phyloP scores from a whole-genome alignment of 92 coral and sea anemone genomes.

The Epizoanthus scotinus region DNA sequence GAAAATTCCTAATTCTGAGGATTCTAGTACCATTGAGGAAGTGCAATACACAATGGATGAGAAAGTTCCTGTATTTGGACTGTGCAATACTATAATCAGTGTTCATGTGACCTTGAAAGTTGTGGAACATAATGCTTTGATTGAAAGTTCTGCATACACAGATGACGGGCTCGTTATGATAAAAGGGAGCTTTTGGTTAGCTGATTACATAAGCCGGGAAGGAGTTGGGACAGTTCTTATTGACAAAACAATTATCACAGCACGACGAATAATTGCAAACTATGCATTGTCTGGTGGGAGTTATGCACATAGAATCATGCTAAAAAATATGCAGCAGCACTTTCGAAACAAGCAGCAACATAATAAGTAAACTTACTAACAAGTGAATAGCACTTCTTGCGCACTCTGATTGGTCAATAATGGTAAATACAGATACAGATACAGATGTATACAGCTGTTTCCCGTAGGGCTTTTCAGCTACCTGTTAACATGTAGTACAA shows the following conservation, averaged over 20 bases:
- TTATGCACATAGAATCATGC: background rate
- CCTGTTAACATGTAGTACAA: too few species aligned
- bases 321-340: background rate
- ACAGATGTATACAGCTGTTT: too few species aligned
- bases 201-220: background rate
- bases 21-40: background rate
- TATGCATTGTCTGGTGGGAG: background rate
- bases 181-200: background rate
- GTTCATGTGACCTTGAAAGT: background rate
- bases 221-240: conserved; percentile 1
- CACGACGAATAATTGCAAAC: background rate
- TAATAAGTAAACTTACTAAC: too few species aligned
- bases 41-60: background rate
- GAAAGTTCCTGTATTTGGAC: background rate
- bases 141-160: background rate
- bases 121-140: background rate
- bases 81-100: background rate
- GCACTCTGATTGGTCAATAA: too few species aligned
- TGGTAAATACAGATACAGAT: too few species aligned
- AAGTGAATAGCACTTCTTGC: too few species aligned
- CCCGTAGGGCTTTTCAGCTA: too few species aligned
- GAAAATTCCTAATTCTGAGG: background rate
- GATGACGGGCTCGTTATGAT: background rate
- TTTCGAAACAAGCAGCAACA: background rate
- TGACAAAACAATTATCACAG: background rate